These are phyloP conservation scores for Ceratitis capitata DNA, from an alignment of 1,140 invertebrate species.

Conservation along the genomic window DNA sequence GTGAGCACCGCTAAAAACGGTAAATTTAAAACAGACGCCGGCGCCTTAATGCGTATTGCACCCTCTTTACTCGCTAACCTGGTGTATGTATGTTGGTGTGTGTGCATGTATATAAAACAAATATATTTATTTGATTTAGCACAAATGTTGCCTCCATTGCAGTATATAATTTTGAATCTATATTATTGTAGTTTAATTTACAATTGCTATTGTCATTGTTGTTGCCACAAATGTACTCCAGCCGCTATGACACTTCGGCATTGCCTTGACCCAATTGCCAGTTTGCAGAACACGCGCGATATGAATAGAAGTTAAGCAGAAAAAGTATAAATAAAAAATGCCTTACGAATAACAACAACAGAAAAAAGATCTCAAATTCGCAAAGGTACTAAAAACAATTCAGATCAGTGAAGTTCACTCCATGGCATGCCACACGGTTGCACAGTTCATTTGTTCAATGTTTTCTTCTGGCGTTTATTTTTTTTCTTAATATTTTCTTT, in stretches of 20 bases:
- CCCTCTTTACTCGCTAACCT: background rate
- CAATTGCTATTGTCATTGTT: background rate
- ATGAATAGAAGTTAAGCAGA: background rate
- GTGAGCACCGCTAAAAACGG: background rate
- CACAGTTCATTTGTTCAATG: background rate
- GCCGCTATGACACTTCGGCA: constrained; percentile 1
- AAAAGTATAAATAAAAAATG: background rate
- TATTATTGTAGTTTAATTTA: background rate
- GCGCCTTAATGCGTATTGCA: background rate
- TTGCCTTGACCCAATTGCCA: constrained; percentile 17
- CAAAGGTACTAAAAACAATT: constrained; percentile 31
- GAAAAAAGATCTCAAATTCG: background rate
- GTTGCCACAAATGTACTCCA: background rate
- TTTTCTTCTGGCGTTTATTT: background rate
- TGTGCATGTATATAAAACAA: too few species aligned
- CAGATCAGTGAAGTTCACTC: background rate
- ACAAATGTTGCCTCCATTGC: background rate
- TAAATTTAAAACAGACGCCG: background rate
- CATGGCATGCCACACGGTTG: too few species aligned
- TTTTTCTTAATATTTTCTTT: background rate
- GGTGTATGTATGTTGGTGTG: background rate
- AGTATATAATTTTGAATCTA: background rate
- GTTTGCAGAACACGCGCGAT: background rate
- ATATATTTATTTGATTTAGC: background rate
- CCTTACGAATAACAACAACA: background rate